Evolutionary conservation across 1,140 invertebrate species (phyloP).

Genomic region (Meloidogyne hapla): DNA sequence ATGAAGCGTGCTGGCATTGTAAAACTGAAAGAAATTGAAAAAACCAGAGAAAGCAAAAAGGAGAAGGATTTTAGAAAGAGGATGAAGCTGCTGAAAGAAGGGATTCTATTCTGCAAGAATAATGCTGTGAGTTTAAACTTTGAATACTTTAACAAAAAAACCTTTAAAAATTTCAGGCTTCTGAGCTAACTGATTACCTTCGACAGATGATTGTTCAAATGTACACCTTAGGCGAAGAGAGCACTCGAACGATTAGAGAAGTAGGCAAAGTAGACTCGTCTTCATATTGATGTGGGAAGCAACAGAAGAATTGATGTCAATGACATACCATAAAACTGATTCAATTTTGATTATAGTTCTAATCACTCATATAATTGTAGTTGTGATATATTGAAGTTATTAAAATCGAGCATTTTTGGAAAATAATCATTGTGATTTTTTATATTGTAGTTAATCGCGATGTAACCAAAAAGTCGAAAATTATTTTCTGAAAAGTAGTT

Average conservation of each 20-base stretch:
- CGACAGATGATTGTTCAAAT: not conserved
- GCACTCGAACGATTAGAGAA: not conserved
- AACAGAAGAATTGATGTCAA: not conserved
- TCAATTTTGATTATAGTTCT: too few species aligned
- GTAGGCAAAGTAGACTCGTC: not conserved
- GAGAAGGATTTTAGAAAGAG: slow-evolving; percentile 5
- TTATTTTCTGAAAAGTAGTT: too few species aligned
- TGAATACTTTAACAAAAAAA: not conserved
- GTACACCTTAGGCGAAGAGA: not conserved
- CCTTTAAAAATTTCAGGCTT: not conserved
- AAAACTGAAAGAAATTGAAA: slow-evolving; percentile 3
- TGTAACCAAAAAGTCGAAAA: too few species aligned
- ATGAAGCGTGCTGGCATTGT: slow-evolving; percentile 1
- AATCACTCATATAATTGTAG: too few species aligned
- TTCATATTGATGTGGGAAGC: not conserved
- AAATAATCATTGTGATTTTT: too few species aligned
- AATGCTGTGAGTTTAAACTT: not conserved
- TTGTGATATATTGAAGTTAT: too few species aligned
- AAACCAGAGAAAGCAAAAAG: not conserved
- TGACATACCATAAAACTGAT: not conserved
- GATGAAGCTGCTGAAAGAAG: not conserved
- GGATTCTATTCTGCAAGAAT: not conserved
- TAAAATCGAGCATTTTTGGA: too few species aligned
- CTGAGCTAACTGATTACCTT: not conserved
- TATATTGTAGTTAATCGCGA: too few species aligned